phyloP scores from a whole-genome alignment of 2,888 invertebrate species.

The Agrotis puta region DNA sequence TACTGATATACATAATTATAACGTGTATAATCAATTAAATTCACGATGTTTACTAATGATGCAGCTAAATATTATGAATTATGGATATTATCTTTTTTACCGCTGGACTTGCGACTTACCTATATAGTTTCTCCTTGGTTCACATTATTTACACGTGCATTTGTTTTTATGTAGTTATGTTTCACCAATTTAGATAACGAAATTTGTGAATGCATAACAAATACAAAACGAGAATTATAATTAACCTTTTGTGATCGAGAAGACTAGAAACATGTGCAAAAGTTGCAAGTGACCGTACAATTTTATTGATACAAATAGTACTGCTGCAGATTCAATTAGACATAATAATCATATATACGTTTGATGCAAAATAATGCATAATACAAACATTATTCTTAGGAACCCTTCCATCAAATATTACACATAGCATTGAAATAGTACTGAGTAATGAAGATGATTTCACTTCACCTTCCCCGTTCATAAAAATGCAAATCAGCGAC shows the following conservation, averaged over 20 bases:
- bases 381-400: constrained; percentile 24
- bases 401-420: constrained; percentile 25
- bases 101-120: constrained; percentile 39
- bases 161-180: background rate
- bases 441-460: constrained; percentile 75
- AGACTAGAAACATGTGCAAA: too few species aligned
- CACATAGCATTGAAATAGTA: constrained; percentile 54
- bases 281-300: background rate
- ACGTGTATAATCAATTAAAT: constrained; percentile 66
- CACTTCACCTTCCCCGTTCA: constrained; percentile 85
- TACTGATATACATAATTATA: constrained; percentile 62
- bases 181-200: too few species aligned
- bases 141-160: constrained; percentile 35
- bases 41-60: constrained; percentile 80
- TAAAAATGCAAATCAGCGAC: constrained; percentile 89
- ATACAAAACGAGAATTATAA: background rate
- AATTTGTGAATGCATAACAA: constrained; percentile 1
- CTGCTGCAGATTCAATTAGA: constrained; percentile 1
- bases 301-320: background rate
- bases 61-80: constrained; percentile 68
- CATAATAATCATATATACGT: background rate
- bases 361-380: constrained; percentile 7
- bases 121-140: constrained; percentile 44
- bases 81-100: constrained; percentile 61
- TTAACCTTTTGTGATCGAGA: background rate